A percentile compares a stretch with the other conserved stretches of the same genome.
Evolutionary conservation across 2,797 vertebrate species (phyloP).

Genomic region (Alfaro cultratus): DNA sequence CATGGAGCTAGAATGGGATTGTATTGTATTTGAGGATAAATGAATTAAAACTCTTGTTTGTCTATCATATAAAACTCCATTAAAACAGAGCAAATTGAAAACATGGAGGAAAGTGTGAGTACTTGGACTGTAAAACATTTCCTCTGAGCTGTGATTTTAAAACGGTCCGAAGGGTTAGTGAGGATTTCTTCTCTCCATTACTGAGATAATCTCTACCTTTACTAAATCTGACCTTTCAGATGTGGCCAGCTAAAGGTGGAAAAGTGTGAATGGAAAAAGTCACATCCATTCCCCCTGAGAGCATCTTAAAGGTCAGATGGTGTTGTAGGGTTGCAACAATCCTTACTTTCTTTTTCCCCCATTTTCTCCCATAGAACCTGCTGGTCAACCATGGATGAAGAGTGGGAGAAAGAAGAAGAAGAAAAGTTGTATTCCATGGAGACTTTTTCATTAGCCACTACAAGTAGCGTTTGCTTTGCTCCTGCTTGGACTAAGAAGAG

Average conservation of each 20-base stretch:
- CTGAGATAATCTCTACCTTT: conserved; percentile 48
- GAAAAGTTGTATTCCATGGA: conserved; percentile 19
- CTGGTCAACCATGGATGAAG: conserved; percentile 75
- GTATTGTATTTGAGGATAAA: not conserved
- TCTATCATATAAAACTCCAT: not conserved
- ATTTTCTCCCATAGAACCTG: conserved; percentile 61
- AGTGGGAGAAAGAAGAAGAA: conserved; percentile 25
- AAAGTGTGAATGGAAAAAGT: not conserved
- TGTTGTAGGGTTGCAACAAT: conserved; percentile 14
- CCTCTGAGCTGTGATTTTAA: not conserved
- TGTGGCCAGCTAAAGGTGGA: conserved; percentile 19
- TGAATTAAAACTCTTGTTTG: not conserved
- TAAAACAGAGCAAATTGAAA: not conserved
- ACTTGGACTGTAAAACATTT: not conserved
- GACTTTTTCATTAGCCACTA: conserved; percentile 38
- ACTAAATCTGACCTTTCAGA: conserved; percentile 57
- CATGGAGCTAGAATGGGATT: not conserved
- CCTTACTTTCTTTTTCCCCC: conserved; percentile 30
- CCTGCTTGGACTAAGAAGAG: conserved; percentile 35
- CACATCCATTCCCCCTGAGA: conserved; percentile 23
- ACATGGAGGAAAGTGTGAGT: not conserved
- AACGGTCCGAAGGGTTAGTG: conserved; percentile 1
- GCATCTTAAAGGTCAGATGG: conserved; percentile 51
- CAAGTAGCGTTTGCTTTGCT: conserved; percentile 8
- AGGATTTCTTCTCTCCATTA: conserved; percentile 32